phyloP scores from a whole-genome alignment of 2,113 vertebrate species.

The Etheostoma spectabile region DNA sequence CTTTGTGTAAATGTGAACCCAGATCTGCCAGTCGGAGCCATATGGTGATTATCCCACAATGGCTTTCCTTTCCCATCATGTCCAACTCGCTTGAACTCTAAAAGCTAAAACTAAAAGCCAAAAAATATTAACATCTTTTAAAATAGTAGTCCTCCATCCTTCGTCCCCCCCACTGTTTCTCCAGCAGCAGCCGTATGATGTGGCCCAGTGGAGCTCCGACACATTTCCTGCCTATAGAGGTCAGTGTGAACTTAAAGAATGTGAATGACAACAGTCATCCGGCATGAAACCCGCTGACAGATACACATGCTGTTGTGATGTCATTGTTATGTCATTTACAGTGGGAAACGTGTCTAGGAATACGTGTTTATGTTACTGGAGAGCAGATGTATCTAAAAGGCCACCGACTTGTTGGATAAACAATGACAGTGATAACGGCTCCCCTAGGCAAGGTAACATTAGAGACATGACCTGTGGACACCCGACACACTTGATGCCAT shows the following conservation, averaged over 20 bases:
- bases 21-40: no score
- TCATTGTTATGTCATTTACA: background rate
- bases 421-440: background rate
- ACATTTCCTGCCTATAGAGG: conserved; percentile 40
- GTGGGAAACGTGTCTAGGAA: no score
- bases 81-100: no score
- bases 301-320: background rate
- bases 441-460: background rate
- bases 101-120: background rate
- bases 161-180: no score
- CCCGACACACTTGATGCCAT: background rate
- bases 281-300: background rate
- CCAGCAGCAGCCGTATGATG: background rate
- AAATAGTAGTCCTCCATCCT: no score
- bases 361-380: background rate
- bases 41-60: no score
- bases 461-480: background rate
- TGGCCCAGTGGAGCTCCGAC: background rate
- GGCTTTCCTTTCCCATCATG: no score
- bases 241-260: conserved; percentile 26
- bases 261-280: no score
- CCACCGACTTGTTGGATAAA: background rate
- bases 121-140: background rate
- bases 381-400: background rate
- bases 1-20: no score